phyloP scores from a whole-genome alignment of 1,140 invertebrate species.

The Limonius californicus region DNA sequence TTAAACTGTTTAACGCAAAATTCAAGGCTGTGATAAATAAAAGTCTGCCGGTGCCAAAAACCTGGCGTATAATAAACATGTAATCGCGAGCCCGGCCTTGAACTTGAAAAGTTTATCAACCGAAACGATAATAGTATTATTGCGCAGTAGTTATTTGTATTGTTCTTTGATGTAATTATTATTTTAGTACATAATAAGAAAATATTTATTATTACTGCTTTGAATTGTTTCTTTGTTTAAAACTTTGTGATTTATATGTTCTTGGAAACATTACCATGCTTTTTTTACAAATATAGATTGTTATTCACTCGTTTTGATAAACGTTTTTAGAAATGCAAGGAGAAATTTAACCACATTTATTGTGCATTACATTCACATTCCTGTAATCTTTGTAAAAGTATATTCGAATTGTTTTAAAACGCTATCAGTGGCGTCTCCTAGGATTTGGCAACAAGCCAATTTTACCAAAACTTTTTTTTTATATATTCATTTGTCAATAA shows the following conservation, averaged over 20 bases:
- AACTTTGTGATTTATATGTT: neutral
- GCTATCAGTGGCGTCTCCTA: too few species aligned
- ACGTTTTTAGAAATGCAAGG: too few species aligned
- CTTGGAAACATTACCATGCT: neutral
- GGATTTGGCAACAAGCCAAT: too few species aligned
- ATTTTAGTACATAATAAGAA: neutral
- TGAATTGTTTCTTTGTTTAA: too few species aligned
- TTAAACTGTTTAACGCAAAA: neutral
- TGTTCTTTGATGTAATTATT: neutral
- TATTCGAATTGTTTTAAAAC: too few species aligned
- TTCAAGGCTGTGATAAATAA: conserved; percentile 3
- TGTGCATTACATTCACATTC: too few species aligned
- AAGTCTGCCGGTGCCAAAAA: neutral
- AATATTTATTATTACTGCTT: neutral
- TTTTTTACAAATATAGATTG: neutral
- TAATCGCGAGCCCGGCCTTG: neutral
- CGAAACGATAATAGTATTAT: conserved; percentile 4
- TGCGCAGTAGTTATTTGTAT: neutral
- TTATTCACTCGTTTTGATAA: too few species aligned
- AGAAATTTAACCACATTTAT: too few species aligned
- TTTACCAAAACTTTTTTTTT: too few species aligned
- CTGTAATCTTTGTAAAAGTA: too few species aligned
- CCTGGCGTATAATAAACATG: neutral
- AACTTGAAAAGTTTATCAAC: conserved; percentile 14
- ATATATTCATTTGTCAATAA: too few species aligned